A percentile compares a stretch with the other conserved stretches of the same genome.
These are phyloP conservation scores for Papilio glaucus DNA, from an alignment of 1,140 invertebrate species.

Conservation along the genomic window DNA sequence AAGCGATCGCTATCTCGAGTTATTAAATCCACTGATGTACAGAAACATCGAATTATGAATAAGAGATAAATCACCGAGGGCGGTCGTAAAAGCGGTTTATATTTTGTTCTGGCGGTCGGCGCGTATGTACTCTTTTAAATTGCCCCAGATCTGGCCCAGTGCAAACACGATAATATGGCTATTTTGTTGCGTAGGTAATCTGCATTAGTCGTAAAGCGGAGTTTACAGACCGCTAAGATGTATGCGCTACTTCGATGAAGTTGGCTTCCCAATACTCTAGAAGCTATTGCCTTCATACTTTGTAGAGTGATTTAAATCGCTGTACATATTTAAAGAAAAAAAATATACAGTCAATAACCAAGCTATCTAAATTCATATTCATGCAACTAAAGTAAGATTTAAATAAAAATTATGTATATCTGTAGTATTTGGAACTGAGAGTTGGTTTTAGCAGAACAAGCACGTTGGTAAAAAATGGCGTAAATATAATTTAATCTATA, in stretches of 20 bases:
- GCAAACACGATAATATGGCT: slow-evolving; percentile 67
- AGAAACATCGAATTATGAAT: slow-evolving; percentile 80
- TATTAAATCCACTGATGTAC: slow-evolving; percentile 79
- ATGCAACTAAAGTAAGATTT: too few relatives aligned
- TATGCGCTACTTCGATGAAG: not conserved
- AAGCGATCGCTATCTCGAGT: slow-evolving; percentile 77
- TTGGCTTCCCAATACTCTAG: not conserved
- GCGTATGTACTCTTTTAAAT: slow-evolving; percentile 70
- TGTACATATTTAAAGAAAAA: too few relatives aligned
- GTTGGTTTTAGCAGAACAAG: too few relatives aligned
- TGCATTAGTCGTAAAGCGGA: slow-evolving; percentile 52
- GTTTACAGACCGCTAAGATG: slow-evolving; percentile 29
- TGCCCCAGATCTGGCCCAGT: slow-evolving; percentile 66
- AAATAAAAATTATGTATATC: too few relatives aligned
- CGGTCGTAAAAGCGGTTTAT: slow-evolving; percentile 79
- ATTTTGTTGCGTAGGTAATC: slow-evolving; percentile 43
- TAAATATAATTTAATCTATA: too few relatives aligned
- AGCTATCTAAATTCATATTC: too few relatives aligned
- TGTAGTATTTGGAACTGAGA: too few relatives aligned
- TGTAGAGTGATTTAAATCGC: too few relatives aligned
- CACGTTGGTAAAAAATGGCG: too few relatives aligned
- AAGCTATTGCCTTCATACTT: not conserved
- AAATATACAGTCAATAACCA: too few relatives aligned
- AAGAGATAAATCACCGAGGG: slow-evolving; percentile 78
- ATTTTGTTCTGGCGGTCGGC: slow-evolving; percentile 73